phyloP scores from a whole-genome alignment of 1,140 invertebrate species.

The Hermetia illucens region DNA sequence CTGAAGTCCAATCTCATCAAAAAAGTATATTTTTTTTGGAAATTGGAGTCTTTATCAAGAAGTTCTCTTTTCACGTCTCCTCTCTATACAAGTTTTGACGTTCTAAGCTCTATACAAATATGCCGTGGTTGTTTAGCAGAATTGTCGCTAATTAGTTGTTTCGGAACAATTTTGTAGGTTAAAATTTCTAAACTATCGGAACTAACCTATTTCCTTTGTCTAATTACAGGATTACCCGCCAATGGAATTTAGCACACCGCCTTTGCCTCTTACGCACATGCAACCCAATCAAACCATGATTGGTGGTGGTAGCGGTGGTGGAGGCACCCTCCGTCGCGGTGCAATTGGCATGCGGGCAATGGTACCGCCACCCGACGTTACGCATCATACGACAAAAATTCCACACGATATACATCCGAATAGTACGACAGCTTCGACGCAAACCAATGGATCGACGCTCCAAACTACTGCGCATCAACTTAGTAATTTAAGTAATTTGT shows the following conservation, averaged over 20 bases:
- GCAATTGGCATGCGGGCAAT: conserved; percentile 21
- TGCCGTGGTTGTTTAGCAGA: too few species aligned
- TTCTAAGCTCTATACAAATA: too few species aligned
- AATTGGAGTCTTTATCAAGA: too few species aligned
- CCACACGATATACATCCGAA: conserved; percentile 25
- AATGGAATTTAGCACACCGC: conserved; percentile 23
- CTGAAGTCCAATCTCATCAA: too few species aligned
- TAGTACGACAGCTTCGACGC: conserved; percentile 17
- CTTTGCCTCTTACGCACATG: conserved; percentile 22
- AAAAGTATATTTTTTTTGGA: too few species aligned
- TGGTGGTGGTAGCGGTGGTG: conserved; percentile 11
- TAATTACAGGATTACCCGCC: conserved; percentile 24
- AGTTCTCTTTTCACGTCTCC: too few species aligned
- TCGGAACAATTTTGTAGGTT: too few species aligned
- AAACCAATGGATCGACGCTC: conserved; percentile 20
- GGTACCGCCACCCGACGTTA: conserved; percentile 26
- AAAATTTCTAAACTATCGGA: too few species aligned
- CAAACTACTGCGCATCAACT: conserved; percentile 9
- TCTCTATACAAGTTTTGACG: too few species aligned
- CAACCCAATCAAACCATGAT: conserved; percentile 14
- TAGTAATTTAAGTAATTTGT: conserved; percentile 26
- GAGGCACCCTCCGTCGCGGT: conserved; percentile 24
- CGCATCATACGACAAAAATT: conserved; percentile 19
- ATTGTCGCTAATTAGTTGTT: too few species aligned
- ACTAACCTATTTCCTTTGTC: not conserved